These are phyloP conservation scores for Macaria notata DNA, from an alignment of 2,888 invertebrate genomes.

Conservation along the genomic window DNA sequence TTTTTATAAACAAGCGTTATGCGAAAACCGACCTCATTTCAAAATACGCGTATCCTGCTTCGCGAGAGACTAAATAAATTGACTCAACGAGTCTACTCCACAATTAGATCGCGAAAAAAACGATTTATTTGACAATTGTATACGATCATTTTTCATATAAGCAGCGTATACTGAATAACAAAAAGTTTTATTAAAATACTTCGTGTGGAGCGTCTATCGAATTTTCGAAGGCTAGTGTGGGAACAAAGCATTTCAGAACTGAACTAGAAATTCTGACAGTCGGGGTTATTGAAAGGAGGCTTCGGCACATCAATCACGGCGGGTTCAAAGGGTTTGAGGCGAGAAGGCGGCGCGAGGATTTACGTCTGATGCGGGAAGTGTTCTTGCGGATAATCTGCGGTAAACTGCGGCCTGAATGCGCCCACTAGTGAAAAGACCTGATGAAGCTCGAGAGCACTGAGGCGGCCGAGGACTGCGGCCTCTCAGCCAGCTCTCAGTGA, in stretches of 20 bases:
- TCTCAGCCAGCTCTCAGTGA: too few relatives aligned
- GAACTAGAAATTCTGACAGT: constrained; percentile 19
- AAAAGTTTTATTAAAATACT: constrained; percentile 27
- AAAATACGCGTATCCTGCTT: constrained; percentile 31
- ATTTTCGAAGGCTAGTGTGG: constrained; percentile 16
- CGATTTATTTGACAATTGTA: constrained; percentile 39
- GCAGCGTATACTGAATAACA: constrained; percentile 19
- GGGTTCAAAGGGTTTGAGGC: constrained; percentile 32
- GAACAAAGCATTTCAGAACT: constrained; percentile 19
- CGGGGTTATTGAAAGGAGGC: constrained; percentile 16
- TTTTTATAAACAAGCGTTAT: constrained; percentile 36
- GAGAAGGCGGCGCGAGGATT: constrained; percentile 33
- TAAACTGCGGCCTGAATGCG: constrained; percentile 40
- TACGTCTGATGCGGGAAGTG: constrained; percentile 29
- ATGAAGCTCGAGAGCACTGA: constrained; percentile 40
- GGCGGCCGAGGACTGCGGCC: constrained; percentile 32
- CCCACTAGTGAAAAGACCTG: constrained; percentile 44
- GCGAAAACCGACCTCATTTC: constrained; percentile 35
- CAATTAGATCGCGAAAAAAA: constrained; percentile 35
- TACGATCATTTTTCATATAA: constrained; percentile 30
- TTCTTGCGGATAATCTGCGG: constrained; percentile 40
- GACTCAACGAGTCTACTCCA: constrained; percentile 33
- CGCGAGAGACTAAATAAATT: constrained; percentile 32
- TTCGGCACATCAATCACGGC: constrained; percentile 24
- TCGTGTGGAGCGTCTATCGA: constrained; percentile 13